phyloP scores from a whole-genome alignment of 2,113 vertebrate genomes.

The Chaetorhynchus papuensis region DNA sequence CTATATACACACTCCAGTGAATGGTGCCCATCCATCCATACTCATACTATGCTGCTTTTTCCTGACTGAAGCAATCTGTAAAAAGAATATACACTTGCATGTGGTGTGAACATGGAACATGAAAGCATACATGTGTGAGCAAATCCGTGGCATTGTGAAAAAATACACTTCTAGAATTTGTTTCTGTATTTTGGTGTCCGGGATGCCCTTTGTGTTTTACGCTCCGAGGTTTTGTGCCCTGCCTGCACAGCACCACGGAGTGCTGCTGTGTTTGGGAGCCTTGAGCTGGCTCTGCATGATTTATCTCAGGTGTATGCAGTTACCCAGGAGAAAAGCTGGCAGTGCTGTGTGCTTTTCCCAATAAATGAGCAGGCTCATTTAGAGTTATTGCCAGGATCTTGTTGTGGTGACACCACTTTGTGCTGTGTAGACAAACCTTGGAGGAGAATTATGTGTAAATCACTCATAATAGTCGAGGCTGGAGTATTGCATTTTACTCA shows the following conservation, averaged over 20 bases:
- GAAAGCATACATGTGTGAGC: neutral
- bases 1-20: neutral
- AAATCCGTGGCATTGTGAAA: neutral
- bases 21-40: neutral
- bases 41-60: neutral
- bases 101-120: neutral
- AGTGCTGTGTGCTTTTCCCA: neutral
- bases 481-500: neutral
- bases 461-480: neutral
- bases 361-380: neutral
- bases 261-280: neutral
- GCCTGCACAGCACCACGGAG: fast-evolving
- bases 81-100: neutral
- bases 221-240: neutral
- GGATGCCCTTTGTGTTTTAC: neutral
- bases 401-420: neutral
- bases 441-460: neutral
- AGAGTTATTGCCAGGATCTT: neutral
- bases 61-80: neutral
- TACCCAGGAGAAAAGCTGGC: neutral
- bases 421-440: neutral
- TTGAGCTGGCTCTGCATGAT: neutral
- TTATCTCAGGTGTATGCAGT: neutral
- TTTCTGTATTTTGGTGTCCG: neutral
- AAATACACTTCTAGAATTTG: neutral